Base-by-base conservation (phyloP, 2,888 invertebrate genomes). In the Andricus quercusramuli region DNA sequence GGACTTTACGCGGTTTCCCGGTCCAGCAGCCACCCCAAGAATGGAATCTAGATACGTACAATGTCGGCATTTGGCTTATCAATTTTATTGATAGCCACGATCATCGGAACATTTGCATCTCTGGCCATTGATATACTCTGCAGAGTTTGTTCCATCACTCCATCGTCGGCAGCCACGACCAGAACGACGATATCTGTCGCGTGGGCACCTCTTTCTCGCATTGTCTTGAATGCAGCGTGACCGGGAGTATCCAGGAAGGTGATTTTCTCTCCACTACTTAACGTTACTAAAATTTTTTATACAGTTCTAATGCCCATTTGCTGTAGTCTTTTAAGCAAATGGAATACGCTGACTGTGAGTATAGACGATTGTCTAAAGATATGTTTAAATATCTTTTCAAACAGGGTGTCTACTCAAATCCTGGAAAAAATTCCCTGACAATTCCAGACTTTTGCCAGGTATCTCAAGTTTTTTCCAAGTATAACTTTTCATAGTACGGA, bases 241-340 rank as follows among this genome's bases (percentile, higher is more conserved):
- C 99, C 99, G 6, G 99, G 99, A 15, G 99, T 99, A 93, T 99
- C 99, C 86, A 99, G 94, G 94, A 99, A 99, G 15, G 99, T 99
- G 22, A 99, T 95, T 78, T 93, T 93, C 67, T 97, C 96, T 0
- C 96, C 97, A n/a, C 95, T 95, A 1, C 94, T 90, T 29, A 97
- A 90, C 64, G 92, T 93, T 65, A 96, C 96, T 96, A 65, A 67
- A 83, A 59, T 65, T 76, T 29, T 44, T 56, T 37, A 79, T 62
- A 44, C 56, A 68, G 17, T 47, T 59, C 41, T 44, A 44, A 47
- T 47, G 22, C 25, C 74, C 20, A 76, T 25, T 62, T 62, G 25
- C 56, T 29, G 25, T n/a, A 76, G n/a, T 44, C 47, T 76, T 51
- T 4, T 9, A 25, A 76, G 25, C 22, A 76, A 51, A 44, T 76